Evolutionary conservation across 2,888 invertebrate species (phyloP), one percentile per base, ranked within the genome.

Genomic region (Pristionchus japonicus): DNA sequence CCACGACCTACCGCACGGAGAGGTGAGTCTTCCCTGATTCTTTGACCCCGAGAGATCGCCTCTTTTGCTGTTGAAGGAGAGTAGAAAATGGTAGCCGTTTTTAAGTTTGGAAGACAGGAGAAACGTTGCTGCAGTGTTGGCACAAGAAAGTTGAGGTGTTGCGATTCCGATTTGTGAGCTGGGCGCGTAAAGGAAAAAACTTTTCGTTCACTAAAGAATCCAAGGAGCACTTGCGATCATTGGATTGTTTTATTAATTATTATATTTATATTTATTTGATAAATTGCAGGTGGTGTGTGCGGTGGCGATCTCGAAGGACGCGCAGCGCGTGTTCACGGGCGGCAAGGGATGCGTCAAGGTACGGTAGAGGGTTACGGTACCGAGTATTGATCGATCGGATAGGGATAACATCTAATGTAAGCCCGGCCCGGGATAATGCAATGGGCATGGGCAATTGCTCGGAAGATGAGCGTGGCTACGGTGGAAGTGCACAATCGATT

Each of bases 311-410:
- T 97, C 97, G 89, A 97, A 96, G 94, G 96, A 97, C 89, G 97
- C 97, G 90, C 96, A 97, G 92, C 97, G 97, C 95, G 97, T 98
- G n/a, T 99, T 98, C 95, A 99, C 99, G 0, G 99, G 93, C 67
- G 93, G 94, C 40, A 94, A 95, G 95, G 97, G 97, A 89, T 97
- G 98, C 95, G 98, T 98, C 92, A 98, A 98, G 95, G 97, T 98
- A 89, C 67, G 67, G 31, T 67, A 34, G 67, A 20, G 7, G 57
- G 0, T 17, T 52, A 52, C 52, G 52, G 52, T 52, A 52, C n/a
- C n/a, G 52, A 52, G 6, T 20, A 43, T 6, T 15, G 1, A 23
- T 6, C 20, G 20, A 23, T 52, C 20, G 52, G 52, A 20, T 15
- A 20, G 20, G 52, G 52, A 17, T 17, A 17, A 13, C 13, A 1